These are phyloP conservation scores for Cataglyphis albicans DNA, from an alignment of 2,888 invertebrate genomes.

Conservation along the genomic window DNA sequence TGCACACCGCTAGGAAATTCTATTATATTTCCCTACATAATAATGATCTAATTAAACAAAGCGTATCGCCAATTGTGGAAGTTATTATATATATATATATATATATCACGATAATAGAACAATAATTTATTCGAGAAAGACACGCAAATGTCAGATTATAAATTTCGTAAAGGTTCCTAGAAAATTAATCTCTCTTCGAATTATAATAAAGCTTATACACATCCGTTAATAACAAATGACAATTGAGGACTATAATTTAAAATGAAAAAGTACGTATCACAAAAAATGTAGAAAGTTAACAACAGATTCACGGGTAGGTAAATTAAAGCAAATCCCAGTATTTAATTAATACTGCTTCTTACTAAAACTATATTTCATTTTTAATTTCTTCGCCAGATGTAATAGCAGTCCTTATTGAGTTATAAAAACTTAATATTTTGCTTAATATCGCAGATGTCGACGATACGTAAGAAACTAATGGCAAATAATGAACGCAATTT, in stretches of 20 bases:
- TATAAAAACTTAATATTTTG: conserved; percentile 52
- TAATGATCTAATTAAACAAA: conserved; percentile 40
- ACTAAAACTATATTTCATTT: conserved; percentile 28
- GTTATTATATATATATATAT: conserved; percentile 18
- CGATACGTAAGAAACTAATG: conserved; percentile 47
- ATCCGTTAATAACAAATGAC: conserved; percentile 7
- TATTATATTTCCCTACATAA: conserved; percentile 43
- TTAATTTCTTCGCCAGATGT: conserved; percentile 51
- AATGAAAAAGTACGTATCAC: conserved; percentile 30
- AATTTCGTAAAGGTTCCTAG: not conserved
- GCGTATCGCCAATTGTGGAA: conserved; percentile 39
- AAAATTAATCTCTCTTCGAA: conserved; percentile 26
- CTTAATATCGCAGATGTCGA: conserved; percentile 53
- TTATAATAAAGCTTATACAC: not conserved
- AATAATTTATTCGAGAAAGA: conserved; percentile 43
- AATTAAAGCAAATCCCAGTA: conserved; percentile 34
- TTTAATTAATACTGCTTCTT: conserved; percentile 43
- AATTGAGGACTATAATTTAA: not conserved
- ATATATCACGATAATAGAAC: conserved; percentile 6
- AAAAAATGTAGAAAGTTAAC: conserved; percentile 26
- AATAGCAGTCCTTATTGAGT: conserved; percentile 42
- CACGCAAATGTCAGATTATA: not conserved
- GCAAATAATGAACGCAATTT: conserved; percentile 54
- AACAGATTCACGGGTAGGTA: conserved; percentile 21
- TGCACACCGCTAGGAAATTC: conserved; percentile 47